Evolutionary conservation across 2,888 invertebrate species (phyloP).

Genomic region (Achlya flavicornis): DNA sequence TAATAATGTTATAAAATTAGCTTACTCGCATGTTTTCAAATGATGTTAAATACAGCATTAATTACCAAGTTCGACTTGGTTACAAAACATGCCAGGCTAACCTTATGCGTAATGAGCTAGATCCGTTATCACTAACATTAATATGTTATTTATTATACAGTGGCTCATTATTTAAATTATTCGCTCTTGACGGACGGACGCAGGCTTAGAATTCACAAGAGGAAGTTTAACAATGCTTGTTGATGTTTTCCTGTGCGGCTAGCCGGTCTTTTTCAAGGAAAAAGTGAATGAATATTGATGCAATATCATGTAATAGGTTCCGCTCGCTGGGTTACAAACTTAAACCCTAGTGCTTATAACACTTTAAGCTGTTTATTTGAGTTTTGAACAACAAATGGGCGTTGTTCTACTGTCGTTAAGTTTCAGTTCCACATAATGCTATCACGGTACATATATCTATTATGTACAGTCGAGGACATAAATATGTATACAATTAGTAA

Average conservation of each 20-base stretch:
- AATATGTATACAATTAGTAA: too few relatives aligned
- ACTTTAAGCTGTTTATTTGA: not conserved
- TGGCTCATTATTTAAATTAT: slow-evolving; percentile 17
- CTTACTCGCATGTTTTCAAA: not conserved
- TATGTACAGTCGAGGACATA: too few relatives aligned
- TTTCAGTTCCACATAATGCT: not conserved
- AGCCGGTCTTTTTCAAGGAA: slow-evolving; percentile 42
- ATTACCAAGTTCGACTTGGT: not conserved
- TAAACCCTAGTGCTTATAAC: not conserved
- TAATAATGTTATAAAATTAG: not conserved
- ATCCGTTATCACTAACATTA: not conserved
- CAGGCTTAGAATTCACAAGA: slow-evolving; percentile 39
- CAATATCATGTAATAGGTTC: slow-evolving; percentile 22
- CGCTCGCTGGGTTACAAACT: slow-evolving; percentile 17
- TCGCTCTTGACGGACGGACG: slow-evolving; percentile 35
- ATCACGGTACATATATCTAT: too few relatives aligned
- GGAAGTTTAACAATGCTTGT: slow-evolving; percentile 50
- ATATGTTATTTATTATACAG: slow-evolving; percentile 14
- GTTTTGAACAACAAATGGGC: not conserved
- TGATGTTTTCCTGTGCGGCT: slow-evolving; percentile 54
- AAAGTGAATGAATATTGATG: slow-evolving; percentile 37
- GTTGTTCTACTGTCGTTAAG: not conserved
- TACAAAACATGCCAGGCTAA: not conserved
- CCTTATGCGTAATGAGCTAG: slow-evolving; percentile 3
- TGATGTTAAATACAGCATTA: not conserved